Conservation (phyloP, 2,888 invertebrate genomes). For the Tetanocera ferruginea region DNA sequence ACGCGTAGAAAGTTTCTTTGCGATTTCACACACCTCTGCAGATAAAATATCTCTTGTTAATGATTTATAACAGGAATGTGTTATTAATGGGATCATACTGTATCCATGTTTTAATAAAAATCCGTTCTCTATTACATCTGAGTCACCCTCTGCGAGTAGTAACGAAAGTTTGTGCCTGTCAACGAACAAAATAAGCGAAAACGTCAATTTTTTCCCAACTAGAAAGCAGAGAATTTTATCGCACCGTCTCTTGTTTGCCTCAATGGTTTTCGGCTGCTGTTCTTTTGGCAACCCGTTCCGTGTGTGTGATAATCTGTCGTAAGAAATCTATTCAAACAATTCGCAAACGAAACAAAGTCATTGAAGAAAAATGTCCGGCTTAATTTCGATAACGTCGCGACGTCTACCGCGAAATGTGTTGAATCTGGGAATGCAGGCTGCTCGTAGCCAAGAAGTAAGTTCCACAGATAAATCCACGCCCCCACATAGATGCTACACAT, state of each 20-base stretch:
- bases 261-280: conserved; percentile 5
- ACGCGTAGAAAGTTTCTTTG: no score
- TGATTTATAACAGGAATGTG: no score
- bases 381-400: conserved; percentile 71
- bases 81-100: no score
- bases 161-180: no score
- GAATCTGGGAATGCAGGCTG: conserved; percentile 58
- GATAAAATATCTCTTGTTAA: no score
- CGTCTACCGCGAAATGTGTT: conserved; percentile 69
- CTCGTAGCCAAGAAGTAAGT: conserved; percentile 64
- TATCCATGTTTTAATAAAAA: no score
- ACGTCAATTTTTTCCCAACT: no score
- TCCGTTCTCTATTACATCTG: no score
- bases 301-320: conserved; percentile 23
- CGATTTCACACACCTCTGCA: no score
- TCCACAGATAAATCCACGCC: neutral
- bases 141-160: no score
- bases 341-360: conserved; percentile 23
- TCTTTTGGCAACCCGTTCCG: conserved; percentile 22
- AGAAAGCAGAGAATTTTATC: neutral
- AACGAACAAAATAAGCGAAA: no score
- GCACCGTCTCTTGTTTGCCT: neutral
- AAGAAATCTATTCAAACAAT: conserved; percentile 8
- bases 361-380: conserved; percentile 67
- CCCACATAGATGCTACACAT: neutral